Evolutionary conservation across 1,140 invertebrate species (phyloP).

Genomic region (Heliconius hewitsoni): DNA sequence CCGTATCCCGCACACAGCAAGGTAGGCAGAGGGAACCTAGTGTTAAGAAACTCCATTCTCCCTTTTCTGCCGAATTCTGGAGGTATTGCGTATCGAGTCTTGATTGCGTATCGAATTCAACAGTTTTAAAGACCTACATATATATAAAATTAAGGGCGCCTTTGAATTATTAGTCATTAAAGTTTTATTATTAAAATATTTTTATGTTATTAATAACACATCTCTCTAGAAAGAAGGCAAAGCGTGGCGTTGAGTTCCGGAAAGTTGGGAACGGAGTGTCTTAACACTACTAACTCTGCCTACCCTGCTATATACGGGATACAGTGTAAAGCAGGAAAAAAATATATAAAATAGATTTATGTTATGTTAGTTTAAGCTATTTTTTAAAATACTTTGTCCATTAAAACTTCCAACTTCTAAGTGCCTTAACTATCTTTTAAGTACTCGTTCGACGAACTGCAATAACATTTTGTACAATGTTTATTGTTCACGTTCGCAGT

Average conservation of each 20-base stretch:
- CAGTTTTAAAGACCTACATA: not conserved
- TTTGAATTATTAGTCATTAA: not conserved
- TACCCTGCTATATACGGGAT: too few relatives aligned
- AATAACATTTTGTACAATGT: conserved; percentile 6
- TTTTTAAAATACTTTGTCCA: conserved; percentile 3
- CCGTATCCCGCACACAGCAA: too few relatives aligned
- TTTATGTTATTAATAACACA: not conserved
- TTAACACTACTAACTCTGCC: too few relatives aligned
- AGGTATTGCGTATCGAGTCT: too few relatives aligned
- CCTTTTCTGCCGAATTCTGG: too few relatives aligned
- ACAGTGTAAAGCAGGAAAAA: too few relatives aligned
- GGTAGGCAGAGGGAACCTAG: too few relatives aligned
- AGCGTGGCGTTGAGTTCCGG: too few relatives aligned
- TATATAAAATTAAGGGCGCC: not conserved
- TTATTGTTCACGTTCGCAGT: not conserved
- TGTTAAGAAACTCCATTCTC: too few relatives aligned
- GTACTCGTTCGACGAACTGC: not conserved
- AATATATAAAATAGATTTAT: not conserved
- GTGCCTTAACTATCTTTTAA: conserved; percentile 10
- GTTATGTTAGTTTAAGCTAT: conserved; percentile 18
- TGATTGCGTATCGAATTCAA: too few relatives aligned
- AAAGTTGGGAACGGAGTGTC: too few relatives aligned
- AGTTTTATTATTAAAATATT: not conserved
- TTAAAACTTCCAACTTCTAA: not conserved
- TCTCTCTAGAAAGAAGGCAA: too few relatives aligned